Evolutionary conservation across 2,888 invertebrate genomes (phyloP).

Genomic region (Coenonympha arcania): DNA sequence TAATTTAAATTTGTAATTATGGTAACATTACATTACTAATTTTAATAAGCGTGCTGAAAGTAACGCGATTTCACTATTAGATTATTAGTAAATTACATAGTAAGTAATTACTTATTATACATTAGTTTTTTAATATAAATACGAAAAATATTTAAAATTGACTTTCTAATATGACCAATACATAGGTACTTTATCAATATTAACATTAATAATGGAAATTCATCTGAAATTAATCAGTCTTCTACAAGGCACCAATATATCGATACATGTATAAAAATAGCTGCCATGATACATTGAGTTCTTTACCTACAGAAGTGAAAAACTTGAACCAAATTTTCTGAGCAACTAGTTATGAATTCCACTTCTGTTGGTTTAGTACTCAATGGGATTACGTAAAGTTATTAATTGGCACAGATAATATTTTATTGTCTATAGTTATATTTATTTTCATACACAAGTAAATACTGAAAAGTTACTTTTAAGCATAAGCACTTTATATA

Average conservation of each 20-base stretch:
- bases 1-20: constrained; percentile 27
- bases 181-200: neutral
- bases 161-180: constrained; percentile 15
- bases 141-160: constrained; percentile 24
- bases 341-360: too few relatives aligned
- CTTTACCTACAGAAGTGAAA: too few relatives aligned
- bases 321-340: too few relatives aligned
- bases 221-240: constrained; percentile 43
- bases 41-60: constrained; percentile 33
- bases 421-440: constrained; percentile 30
- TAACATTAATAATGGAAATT: constrained; percentile 16
- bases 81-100: too few relatives aligned
- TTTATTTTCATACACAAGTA: constrained; percentile 6
- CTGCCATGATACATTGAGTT: constrained; percentile 32
- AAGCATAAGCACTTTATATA: constrained; percentile 10
- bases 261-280: constrained; percentile 40
- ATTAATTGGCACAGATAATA: constrained; percentile 30
- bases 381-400: too few relatives aligned
- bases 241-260: constrained; percentile 57
- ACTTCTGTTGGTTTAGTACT: too few relatives aligned
- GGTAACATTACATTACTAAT: constrained; percentile 36
- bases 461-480: constrained; percentile 18
- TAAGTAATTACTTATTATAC: neutral
- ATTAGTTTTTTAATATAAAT: constrained; percentile 17
- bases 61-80: constrained; percentile 18